A percentile compares a stretch with the other conserved stretches of the same genome.
Evolutionary conservation across 2,113 vertebrate species (phyloP).

Genomic region (Emydura subglobosa): DNA sequence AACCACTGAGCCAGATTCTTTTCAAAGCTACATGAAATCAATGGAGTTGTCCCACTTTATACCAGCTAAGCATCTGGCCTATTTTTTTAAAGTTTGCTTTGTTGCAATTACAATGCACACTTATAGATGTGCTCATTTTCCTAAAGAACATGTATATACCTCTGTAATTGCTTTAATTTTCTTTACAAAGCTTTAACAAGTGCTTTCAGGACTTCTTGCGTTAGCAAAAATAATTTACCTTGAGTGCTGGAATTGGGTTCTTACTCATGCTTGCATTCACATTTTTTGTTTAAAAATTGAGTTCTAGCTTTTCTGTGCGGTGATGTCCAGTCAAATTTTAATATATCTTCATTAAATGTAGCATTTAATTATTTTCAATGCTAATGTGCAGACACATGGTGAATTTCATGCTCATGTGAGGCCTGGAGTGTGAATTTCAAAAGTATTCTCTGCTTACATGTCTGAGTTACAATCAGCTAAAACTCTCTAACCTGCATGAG

Average conservation of each 20-base stretch:
- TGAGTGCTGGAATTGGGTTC: not conserved
- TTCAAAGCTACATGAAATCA: not conserved
- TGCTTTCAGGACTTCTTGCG: not conserved
- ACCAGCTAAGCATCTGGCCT: not conserved
- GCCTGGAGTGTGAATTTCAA: not conserved
- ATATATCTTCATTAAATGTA: not conserved
- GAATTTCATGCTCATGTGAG: not conserved
- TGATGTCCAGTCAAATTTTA: not conserved
- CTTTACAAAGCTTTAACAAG: not conserved
- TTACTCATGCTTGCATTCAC: not conserved
- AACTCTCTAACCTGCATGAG: not conserved
- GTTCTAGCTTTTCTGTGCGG: not conserved
- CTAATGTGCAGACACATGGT: not conserved
- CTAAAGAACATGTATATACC: not conserved
- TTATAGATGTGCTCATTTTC: not conserved
- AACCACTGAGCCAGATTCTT: not conserved
- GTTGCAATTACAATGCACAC: not conserved
- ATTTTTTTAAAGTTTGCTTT: accelerated
- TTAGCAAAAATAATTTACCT: not conserved
- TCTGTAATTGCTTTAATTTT: not conserved
- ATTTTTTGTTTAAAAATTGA: not conserved
- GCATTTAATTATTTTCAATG: not conserved
- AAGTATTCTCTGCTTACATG: not conserved
- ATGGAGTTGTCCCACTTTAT: not conserved
- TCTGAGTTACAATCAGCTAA: not conserved